A percentile compares a stretch with the other conserved stretches of the same genome.
Conservation (phyloP, 2,888 invertebrate species). For the Scaptomyza cyrtandrae region DNA sequence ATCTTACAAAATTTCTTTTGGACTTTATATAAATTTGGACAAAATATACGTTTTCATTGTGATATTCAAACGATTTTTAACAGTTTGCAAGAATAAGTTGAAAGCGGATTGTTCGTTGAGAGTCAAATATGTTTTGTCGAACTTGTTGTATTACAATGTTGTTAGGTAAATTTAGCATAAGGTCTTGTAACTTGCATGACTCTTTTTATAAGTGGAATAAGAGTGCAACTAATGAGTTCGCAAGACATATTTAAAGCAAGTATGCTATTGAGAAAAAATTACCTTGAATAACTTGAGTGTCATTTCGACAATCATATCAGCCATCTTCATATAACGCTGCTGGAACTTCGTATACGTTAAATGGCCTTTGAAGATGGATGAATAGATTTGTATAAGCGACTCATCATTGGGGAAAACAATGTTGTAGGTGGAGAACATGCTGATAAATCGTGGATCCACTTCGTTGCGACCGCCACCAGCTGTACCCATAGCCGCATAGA, state of each 20-base stretch:
- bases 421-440: constrained; percentile 95
- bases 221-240: not conserved
- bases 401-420: constrained; percentile 92
- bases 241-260: constrained; percentile 65
- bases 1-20: constrained; percentile 11
- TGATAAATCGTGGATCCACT: constrained; percentile 95
- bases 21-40: constrained; percentile 21
- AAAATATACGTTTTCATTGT: constrained; percentile 2
- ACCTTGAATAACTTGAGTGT: constrained; percentile 93
- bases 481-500: constrained; percentile 93
- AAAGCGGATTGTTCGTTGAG: not conserved
- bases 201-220: not conserved
- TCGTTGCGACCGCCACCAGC: constrained; percentile 96
- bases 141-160: not conserved
- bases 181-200: not conserved
- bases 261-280: constrained; percentile 63
- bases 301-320: constrained; percentile 89
- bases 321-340: constrained; percentile 87
- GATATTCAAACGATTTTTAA: constrained; percentile 27
- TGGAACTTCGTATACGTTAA: constrained; percentile 87
- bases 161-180: not conserved
- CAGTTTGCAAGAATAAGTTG: not conserved
- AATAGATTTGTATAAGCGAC: constrained; percentile 92
- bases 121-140: constrained; percentile 2
- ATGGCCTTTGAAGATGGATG: constrained; percentile 92